Percentiles rank a stretch among this genome's conserved stretches.
Evolutionary conservation across 2,888 invertebrate genomes (phyloP).

Genomic region (Drosophila meridionalis): DNA sequence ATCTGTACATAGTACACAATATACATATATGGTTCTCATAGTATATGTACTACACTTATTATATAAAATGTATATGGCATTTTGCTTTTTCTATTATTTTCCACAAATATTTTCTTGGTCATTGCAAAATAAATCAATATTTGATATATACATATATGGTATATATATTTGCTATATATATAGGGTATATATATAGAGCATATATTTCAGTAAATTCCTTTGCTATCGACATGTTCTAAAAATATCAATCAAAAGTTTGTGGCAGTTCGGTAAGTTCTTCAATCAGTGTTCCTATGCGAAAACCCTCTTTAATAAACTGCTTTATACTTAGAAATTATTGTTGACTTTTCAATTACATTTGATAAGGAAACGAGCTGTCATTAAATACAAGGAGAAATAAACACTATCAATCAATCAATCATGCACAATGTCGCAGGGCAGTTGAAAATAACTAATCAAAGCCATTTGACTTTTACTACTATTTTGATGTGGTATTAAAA

Average conservation of each 20-base stretch:
- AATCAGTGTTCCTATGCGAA: background rate
- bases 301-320: too few species aligned
- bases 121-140: background rate
- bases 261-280: background rate
- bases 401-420: slow-evolving; percentile 6
- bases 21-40: too few species aligned
- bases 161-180: background rate
- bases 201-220: background rate
- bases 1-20: too few species aligned
- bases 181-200: background rate
- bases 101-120: background rate
- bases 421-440: background rate
- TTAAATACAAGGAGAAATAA: background rate
- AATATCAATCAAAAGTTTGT: background rate
- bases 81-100: background rate
- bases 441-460: background rate
- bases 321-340: background rate
- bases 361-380: slow-evolving; percentile 2
- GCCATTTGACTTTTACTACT: background rate
- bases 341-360: background rate
- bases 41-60: background rate
- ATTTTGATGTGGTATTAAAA: background rate
- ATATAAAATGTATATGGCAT: background rate
- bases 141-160: background rate
- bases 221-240: background rate